Evolutionary conservation across 2,113 vertebrate species (phyloP), one percentile per base, ranked within the genome.

Genomic region (Brachypteracias leptosomus): DNA sequence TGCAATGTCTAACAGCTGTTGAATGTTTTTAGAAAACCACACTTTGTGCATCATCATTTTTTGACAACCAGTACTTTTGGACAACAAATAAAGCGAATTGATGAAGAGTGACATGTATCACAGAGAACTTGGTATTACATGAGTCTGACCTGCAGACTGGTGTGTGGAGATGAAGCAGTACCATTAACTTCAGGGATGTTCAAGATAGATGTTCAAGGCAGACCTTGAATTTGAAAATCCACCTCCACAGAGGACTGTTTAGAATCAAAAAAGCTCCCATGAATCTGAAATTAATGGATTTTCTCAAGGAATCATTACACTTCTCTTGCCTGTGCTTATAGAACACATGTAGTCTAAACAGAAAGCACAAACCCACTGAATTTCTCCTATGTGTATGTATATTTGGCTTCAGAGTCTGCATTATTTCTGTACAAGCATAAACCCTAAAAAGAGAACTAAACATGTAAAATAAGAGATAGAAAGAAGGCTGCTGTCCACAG

Each of bases 311-410:
- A 66, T 57, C n/a, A 19, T 66, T 13, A 35, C 6, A 40, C 18
- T 20, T 78, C 2, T 0, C 44, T 74, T 59, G 11, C 28, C 18
- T 28, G 8, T 44, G 46, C 54, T 65, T 13, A 25, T 33, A 52
- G 62, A 42, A 25, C 20, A 15, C 5, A 11, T 47, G 65, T 31
- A n/a, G 7, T 31, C 31, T 52, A 36, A 66, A 61, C 11, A 57
- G 28, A 46, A 66, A 47, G 70, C 9, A n/a, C 20, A 54, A 68
- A 58, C 4, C 12, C 19, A 22, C 4, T 13, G 4, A 52, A 44
- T 25, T 2, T 58, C 33, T 84, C 33, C 28, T 59, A 36, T 16
- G 19, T 3, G 1, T 3, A 2, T 1, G 5, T 21, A 24, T 49
- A 36, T 70, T 47, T 78, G 71, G 9, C 7, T 72, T 55, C 51